These are phyloP conservation scores for Rotaria socialis DNA, from an alignment of 2,888 invertebrate genomes.

Conservation along the genomic window DNA sequence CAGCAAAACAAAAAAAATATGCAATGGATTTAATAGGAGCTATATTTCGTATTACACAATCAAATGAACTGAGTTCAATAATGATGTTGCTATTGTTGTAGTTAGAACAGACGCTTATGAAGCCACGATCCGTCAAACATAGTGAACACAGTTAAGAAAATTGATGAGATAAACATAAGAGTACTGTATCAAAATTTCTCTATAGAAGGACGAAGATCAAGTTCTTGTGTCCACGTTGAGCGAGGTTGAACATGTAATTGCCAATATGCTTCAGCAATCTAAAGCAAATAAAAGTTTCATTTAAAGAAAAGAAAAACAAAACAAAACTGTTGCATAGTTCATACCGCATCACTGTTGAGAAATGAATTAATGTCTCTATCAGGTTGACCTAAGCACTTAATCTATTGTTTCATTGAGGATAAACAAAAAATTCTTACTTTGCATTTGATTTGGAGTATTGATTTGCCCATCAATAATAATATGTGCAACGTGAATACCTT, in stretches of 20 bases:
- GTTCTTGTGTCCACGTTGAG: constrained; percentile 12
- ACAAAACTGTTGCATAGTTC: background rate
- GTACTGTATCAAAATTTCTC: background rate
- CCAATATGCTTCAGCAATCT: constrained; percentile 29
- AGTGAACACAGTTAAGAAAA: no score
- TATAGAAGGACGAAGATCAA: background rate
- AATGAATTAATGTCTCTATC: background rate
- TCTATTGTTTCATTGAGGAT: no score
- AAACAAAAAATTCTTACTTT: background rate
- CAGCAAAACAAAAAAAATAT: no score
- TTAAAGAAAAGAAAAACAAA: no score
- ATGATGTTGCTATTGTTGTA: no score
- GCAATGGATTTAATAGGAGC: no score
- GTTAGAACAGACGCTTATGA: no score
- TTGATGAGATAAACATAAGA: no score
- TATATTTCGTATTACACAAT: no score
- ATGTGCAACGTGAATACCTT: constrained; percentile 15
- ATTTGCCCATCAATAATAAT: constrained; percentile 1
- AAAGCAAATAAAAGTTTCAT: background rate
- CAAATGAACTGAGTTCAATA: no score
- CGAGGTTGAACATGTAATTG: constrained; percentile 21
- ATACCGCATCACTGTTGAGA: constrained; percentile 11
- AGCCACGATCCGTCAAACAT: no score
- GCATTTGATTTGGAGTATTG: background rate
- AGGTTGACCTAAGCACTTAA: background rate